These are phyloP conservation scores for Anser cygnoides DNA, from an alignment of 2,113 vertebrate species.

Conservation along the genomic window DNA sequence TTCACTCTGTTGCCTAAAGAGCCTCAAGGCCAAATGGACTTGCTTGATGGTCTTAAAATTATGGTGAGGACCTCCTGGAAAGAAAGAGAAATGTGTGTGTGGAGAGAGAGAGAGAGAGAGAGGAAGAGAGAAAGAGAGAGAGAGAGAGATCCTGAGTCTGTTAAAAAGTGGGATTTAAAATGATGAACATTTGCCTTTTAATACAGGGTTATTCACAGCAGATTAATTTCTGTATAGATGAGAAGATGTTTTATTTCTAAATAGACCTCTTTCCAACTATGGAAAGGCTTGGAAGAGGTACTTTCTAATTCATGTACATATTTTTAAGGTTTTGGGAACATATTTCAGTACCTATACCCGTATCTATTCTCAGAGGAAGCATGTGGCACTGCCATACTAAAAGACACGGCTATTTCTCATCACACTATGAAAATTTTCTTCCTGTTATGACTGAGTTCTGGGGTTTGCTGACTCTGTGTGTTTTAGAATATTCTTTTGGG, in stretches of 20 bases:
- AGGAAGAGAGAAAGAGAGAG: too few relatives aligned
- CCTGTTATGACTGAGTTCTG: fast-evolving
- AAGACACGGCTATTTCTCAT: background rate
- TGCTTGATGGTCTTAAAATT: background rate
- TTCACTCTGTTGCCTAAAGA: background rate
- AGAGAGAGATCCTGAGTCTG: background rate
- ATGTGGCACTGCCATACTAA: background rate
- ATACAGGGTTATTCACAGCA: background rate
- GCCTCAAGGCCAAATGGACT: background rate
- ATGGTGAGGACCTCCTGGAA: background rate
- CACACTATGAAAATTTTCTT: background rate
- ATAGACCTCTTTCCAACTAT: background rate
- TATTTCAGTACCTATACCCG: background rate
- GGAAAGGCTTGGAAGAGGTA: background rate
- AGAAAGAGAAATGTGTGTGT: background rate
- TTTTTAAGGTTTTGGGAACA: background rate
- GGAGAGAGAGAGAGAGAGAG: too few relatives aligned
- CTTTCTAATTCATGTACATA: background rate
- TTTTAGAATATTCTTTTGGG: background rate
- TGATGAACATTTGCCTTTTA: background rate
- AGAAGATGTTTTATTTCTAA: background rate
- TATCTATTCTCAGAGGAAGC: background rate
- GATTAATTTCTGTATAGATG: background rate
- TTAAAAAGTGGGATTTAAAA: background rate
- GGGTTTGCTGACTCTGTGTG: fast-evolving